Base-by-base conservation (phyloP, 2,888 invertebrate genomes). In the Alviniconcha strummeri region DNA sequence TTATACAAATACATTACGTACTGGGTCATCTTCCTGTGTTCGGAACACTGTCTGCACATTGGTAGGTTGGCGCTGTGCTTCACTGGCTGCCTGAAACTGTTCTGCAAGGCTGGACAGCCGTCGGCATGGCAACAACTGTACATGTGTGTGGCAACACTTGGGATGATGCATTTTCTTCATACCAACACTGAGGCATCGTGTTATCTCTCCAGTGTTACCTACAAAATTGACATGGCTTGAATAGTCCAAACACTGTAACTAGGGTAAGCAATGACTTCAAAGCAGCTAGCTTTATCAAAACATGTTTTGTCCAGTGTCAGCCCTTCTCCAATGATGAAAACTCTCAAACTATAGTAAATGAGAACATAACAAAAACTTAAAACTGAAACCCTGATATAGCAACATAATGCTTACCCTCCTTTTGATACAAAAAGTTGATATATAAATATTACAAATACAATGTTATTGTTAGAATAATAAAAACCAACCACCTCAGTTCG, bases 1-100 rank as follows among this genome's bases (percentile, higher is more conserved):
- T 36, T 36, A 36, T 36, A 36, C 36, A 36, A 36, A 36, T 3
- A 36, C 36, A 36, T 36, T 36, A 36, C 87, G 82, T 80, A 89
- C 89, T 36, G 89, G 89, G 81, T 89, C 86, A 75, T 84, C 81
- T 67, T 88, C 84, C 15, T 81, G 74, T 55, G 88, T 88, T 69
- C 86, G 52, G 78, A 80, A 86, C 15, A 84, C 82, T 15, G 80
- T 75, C 52, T 75, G 83, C 57, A 75, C 55, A 60, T 83, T 81
- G 11, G 67, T 76, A 56, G 77, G 52, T 5, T 71, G 69, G 52
- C 77, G 71, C 64, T 81, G 80, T 6, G 78, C 77, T 9, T 72
- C 76, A 56, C 75, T n/a, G 15, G 85, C 83, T 11, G 81, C 64
- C 64, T 85, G 76, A 74, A 83, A 83, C 67, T 85, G 85, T 67